These are phyloP conservation scores for Protonibea diacanthus DNA, from an alignment of 2,797 vertebrate genomes.

Conservation along the genomic window DNA sequence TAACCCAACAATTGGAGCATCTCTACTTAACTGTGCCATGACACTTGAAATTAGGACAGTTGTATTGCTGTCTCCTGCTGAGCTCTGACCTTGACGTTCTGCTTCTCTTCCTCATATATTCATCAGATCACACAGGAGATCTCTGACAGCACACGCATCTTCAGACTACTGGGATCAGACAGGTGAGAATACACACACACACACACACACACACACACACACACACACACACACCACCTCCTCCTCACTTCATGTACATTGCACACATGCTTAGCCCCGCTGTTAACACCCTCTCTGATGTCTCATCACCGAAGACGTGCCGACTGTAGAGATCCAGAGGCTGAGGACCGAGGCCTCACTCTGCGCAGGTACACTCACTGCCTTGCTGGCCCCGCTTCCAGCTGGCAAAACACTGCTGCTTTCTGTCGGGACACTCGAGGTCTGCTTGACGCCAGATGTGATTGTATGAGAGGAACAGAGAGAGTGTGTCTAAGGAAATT, in stretches of 20 bases:
- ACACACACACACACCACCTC: neutral
- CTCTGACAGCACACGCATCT: conserved; percentile 97
- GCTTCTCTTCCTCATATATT: neutral
- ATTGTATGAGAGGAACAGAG: neutral
- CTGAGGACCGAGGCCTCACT: conserved; percentile 64
- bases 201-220: neutral
- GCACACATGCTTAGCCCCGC: conserved; percentile 16
- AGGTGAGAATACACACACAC: conserved; percentile 83
- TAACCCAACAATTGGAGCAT: neutral
- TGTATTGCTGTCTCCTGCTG: neutral
- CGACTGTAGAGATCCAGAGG: conserved; percentile 70
- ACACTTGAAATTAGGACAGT: neutral
- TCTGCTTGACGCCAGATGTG: conserved; percentile 15
- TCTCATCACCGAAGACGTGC: conserved; percentile 74
- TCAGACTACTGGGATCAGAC: conserved; percentile 98
- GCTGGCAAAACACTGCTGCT: conserved; percentile 26
- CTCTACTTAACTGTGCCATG: neutral
- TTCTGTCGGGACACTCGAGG: conserved; percentile 54
- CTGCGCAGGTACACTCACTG: conserved; percentile 75
- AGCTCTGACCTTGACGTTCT: neutral
- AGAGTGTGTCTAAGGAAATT: neutral
- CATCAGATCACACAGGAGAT: conserved; percentile 98
- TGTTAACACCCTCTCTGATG: conserved; percentile 74
- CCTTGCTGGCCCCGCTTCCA: conserved; percentile 25
- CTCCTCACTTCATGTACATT: neutral